Base-by-base conservation (phyloP, 2,797 vertebrate genomes). In the Eptatretus atami region DNA sequence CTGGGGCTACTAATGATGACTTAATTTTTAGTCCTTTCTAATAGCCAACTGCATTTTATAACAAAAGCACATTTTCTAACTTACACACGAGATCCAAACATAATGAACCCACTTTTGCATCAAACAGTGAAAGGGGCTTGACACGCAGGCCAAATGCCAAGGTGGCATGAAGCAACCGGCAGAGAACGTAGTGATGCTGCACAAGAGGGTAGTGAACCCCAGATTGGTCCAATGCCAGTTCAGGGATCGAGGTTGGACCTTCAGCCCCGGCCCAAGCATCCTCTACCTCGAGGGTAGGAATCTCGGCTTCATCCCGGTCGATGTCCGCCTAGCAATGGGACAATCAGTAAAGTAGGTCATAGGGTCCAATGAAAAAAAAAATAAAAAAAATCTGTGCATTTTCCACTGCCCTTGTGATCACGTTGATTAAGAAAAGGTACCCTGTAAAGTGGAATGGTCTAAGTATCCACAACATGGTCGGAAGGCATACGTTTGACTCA, bases 151-250 rank as follows among this genome's bases (percentile, higher is more conserved):
- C 72, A 66, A 96, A 87, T 69, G 77, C 78, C 83, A 83, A 84
- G 63, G 78, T 68, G 2, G 80, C 77, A 0, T 82, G 81, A 13
- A 92, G 67, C 67, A 92, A n/a, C 0, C 80, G 77, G 6, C 81
- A 82, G 14, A 98, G 69, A 67, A 92, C 69, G 1, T 81, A 92
- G 71, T 98, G 90, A 70, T 96, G 92, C 61, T 90, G 84, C 6
- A 86, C 83, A 63, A 98, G 77, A 0, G 85, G 87, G 72, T 82
- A 96, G 76, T 95, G 86, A 54, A 92, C 73, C 1, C 75, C 81
- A 44, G 76, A 80, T 78, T 96, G 86, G 69, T 95, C 90, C 53
- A 98, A 76, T 6, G 86, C 86, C 2, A 98, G 75, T n/a, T 93
- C 85, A 13, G 80, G 82, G 3, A 98, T 83, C 0, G 87, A 95